Conservation (phyloP, 2,113 vertebrate genomes). For the Calyptomena viridis region DNA sequence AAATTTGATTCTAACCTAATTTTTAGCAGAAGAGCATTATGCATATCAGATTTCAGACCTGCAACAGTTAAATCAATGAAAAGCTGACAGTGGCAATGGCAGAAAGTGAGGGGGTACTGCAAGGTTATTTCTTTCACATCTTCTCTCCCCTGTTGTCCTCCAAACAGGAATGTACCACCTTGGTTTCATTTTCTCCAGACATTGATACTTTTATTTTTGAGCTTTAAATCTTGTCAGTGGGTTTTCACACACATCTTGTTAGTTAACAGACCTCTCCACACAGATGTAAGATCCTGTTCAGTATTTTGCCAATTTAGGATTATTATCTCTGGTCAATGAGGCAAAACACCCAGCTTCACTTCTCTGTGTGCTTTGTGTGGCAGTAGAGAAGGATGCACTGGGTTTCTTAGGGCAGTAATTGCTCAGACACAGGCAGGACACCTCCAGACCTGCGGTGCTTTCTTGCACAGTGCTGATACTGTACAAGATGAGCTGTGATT, state of each 20-base stretch:
- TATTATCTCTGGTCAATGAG: not conserved
- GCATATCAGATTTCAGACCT: not conserved
- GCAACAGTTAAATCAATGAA: not conserved
- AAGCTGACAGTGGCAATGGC: not conserved
- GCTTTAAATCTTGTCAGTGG: not conserved
- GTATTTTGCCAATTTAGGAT: not conserved
- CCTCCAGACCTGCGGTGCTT: not conserved
- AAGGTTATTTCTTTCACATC: not conserved
- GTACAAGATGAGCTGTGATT: not conserved
- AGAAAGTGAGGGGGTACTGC: not conserved
- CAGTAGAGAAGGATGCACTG: accelerated
- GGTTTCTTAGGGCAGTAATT: not conserved
- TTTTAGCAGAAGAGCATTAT: not conserved
- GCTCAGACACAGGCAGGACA: not conserved
- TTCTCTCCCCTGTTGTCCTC: not conserved
- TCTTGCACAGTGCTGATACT: not conserved
- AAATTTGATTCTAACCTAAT: not conserved
- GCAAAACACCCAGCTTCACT: not conserved
- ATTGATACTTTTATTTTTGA: not conserved
- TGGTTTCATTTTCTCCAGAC: not conserved
- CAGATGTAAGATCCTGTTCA: not conserved
- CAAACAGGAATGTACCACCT: not conserved
- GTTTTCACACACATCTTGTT: not conserved
- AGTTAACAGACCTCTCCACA: not conserved
- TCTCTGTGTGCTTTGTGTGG: accelerated